Conservation (phyloP, 2,888 invertebrate species). For the Apamea sordens region DNA sequence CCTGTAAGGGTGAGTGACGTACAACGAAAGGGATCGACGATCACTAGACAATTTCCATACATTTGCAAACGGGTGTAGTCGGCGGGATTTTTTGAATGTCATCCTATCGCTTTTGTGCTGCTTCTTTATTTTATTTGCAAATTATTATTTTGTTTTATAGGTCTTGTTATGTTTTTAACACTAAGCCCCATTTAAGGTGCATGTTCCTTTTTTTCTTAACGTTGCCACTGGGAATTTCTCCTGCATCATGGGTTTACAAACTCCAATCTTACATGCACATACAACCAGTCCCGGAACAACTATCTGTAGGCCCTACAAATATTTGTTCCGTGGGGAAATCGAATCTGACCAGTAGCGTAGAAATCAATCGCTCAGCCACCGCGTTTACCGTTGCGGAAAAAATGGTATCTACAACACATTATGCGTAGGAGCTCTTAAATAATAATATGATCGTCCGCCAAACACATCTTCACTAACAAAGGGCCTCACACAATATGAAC, state of each 20-base stretch:
- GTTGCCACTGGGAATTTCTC: conserved; percentile 26
- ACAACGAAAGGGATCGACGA: conserved; percentile 50
- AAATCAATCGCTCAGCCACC: conserved; percentile 11
- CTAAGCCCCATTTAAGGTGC: conserved; percentile 39
- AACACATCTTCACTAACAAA: conserved; percentile 23
- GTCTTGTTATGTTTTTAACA: conserved; percentile 28
- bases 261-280: conserved; percentile 16
- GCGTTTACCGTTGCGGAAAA: neutral
- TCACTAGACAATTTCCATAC: conserved; percentile 55
- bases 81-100: conserved; percentile 46
- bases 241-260: conserved; percentile 29
- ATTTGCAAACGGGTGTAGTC: conserved; percentile 55
- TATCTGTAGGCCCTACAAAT: conserved; percentile 28
- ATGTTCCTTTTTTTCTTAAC: conserved; percentile 34
- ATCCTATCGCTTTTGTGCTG: conserved; percentile 49
- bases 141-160: conserved; percentile 20
- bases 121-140: conserved; percentile 48
- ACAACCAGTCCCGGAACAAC: conserved; percentile 22
- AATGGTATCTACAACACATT: conserved; percentile 5
- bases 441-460: conserved; percentile 3
- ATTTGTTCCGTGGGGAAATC: conserved; percentile 15
- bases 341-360: conserved; percentile 27
- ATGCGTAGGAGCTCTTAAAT: conserved; percentile 12
- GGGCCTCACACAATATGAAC: conserved; percentile 15
- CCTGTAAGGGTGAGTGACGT: conserved; percentile 61